These are phyloP conservation scores for Myathropa florea DNA, from an alignment of 2,888 invertebrate genomes.

Conservation along the genomic window DNA sequence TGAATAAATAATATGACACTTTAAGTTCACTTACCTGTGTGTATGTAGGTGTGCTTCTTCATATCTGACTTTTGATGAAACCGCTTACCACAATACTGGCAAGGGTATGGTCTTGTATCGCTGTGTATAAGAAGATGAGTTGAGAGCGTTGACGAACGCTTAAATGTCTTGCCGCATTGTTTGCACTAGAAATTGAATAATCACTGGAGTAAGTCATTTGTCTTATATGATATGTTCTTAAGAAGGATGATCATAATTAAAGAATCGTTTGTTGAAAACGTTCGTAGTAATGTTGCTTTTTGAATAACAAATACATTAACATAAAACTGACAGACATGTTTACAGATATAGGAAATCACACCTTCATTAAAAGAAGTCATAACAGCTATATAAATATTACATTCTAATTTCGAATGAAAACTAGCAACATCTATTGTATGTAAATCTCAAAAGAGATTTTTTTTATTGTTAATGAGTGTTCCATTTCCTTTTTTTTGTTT, in stretches of 20 bases:
- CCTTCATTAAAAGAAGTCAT: background rate
- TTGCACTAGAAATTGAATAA: constrained; percentile 84
- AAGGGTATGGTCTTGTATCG: constrained; percentile 98
- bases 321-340: too few species aligned
- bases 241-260: too few species aligned
- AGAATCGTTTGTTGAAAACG: too few species aligned
- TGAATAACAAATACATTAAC: too few species aligned
- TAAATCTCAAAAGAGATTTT: background rate
- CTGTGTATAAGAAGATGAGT: constrained; percentile 99
- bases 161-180: constrained; percentile 98
- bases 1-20: background rate
- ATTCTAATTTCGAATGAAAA: background rate
- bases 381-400: background rate
- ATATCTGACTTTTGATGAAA: constrained; percentile 87
- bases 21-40: constrained; percentile 86
- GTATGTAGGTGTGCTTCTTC: constrained; percentile 99
- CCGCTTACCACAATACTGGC: constrained; percentile 90
- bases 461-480: background rate
- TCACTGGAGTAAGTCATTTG: background rate
- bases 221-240: too few species aligned
- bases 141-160: constrained; percentile 96
- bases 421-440: background rate
- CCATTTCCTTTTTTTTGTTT: background rate
- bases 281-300: too few species aligned
- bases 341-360: background rate